Conservation (phyloP, 1,140 invertebrate genomes). For the Prorops nasuta region DNA sequence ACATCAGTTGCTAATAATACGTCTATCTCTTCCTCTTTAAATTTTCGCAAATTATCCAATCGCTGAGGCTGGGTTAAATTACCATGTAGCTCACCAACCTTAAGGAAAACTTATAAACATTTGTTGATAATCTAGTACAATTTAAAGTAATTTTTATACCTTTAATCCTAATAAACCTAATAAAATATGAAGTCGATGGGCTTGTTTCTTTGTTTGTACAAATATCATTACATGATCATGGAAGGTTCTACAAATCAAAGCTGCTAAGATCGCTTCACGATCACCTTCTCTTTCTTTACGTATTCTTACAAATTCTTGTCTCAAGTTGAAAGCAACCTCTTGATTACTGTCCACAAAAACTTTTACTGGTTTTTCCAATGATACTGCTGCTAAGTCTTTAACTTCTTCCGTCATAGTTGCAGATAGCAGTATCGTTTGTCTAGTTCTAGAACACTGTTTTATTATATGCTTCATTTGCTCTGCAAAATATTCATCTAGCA, state of each 20-base stretch:
- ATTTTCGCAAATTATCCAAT: slow-evolving; percentile 83
- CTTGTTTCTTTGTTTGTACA: slow-evolving; percentile 93
- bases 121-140: not conserved
- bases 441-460: slow-evolving; percentile 82
- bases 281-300: slow-evolving; percentile 80
- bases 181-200: slow-evolving; percentile 87
- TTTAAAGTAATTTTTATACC: slow-evolving; percentile 40
- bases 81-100: slow-evolving; percentile 92
- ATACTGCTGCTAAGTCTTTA: slow-evolving; percentile 88
- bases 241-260: slow-evolving; percentile 92
- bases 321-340: slow-evolving; percentile 90
- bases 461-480: slow-evolving; percentile 98
- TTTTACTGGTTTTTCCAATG: slow-evolving; percentile 87
- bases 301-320: slow-evolving; percentile 94
- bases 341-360: slow-evolving; percentile 95
- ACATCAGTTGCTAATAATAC: slow-evolving; percentile 95
- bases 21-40: slow-evolving; percentile 87
- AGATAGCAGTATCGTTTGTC: slow-evolving; percentile 97
- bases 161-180: slow-evolving; percentile 84
- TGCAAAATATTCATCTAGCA: slow-evolving; percentile 97
- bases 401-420: slow-evolving; percentile 99
- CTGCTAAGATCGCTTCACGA: slow-evolving; percentile 86
- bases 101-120: not conserved
- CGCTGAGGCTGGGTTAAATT: slow-evolving; percentile 91
- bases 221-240: slow-evolving; percentile 91